Percentiles rank a stretch among this genome's conserved stretches.
phyloP scores from a whole-genome alignment of 2,888 invertebrate genomes.

The Aleiodes testaceus region DNA sequence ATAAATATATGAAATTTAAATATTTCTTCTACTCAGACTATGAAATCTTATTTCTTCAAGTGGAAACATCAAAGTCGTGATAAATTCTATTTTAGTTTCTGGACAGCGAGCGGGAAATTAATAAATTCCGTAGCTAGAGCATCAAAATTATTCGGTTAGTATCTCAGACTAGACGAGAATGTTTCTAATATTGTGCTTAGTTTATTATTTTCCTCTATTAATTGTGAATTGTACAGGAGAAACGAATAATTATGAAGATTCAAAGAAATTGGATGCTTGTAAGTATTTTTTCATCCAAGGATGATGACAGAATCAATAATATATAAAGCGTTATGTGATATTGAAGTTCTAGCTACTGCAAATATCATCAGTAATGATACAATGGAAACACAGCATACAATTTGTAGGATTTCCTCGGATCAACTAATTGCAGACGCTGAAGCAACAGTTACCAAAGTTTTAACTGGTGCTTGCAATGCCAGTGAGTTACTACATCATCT shows the following conservation, averaged over 20 bases:
- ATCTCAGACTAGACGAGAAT: background rate
- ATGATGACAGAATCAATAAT: background rate
- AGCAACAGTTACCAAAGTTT: conserved; percentile 69
- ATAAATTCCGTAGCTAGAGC: background rate
- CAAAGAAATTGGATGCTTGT: background rate
- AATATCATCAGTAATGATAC: conserved; percentile 51
- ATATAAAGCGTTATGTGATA: background rate
- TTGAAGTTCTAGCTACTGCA: background rate
- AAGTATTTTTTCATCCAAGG: background rate
- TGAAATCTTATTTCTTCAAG: background rate
- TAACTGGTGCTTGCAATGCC: conserved; percentile 70
- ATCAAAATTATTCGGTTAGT: conserved; percentile 1
- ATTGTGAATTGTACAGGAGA: background rate
- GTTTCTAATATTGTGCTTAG: background rate
- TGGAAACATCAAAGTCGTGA: background rate
- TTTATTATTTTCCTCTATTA: background rate
- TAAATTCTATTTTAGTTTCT: conserved; percentile 20
- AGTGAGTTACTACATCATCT: conserved; percentile 51
- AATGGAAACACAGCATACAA: conserved; percentile 68
- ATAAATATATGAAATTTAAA: background rate
- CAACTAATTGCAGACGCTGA: conserved; percentile 70
- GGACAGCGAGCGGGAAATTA: background rate
- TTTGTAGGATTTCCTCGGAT: conserved; percentile 69
- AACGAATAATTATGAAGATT: background rate
- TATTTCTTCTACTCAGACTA: background rate